phyloP scores from a whole-genome alignment of 2,797 vertebrate species.

The Lagorchestes hirsutus region DNA sequence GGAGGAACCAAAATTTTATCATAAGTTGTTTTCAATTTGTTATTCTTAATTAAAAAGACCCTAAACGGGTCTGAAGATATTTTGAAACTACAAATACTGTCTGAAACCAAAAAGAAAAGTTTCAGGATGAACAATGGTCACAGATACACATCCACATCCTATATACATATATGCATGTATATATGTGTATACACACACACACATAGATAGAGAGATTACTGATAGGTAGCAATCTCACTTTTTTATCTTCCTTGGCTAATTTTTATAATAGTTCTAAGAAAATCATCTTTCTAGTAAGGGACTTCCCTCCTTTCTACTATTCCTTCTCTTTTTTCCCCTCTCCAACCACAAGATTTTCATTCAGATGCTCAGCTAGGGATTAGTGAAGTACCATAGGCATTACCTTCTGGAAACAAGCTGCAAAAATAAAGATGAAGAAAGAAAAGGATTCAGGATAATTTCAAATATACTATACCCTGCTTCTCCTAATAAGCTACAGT shows the following conservation, averaged over 20 bases:
- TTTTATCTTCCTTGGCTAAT: not conserved
- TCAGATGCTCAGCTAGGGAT: not conserved
- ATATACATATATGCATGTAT: no score
- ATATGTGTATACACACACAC: not conserved
- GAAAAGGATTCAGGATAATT: not conserved
- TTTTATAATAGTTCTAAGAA: not conserved
- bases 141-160: no score
- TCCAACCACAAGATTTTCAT: not conserved
- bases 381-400: not conserved
- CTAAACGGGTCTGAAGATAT: constrained; percentile 73
- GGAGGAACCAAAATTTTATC: constrained; percentile 53
- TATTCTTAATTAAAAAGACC: constrained; percentile 47
- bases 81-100: constrained; percentile 21
- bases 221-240: not conserved
- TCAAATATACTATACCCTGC: not conserved
- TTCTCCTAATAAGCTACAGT: not conserved
- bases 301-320: not conserved
- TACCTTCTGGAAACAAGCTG: not conserved
- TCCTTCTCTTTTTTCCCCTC: not conserved
- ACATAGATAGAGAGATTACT: not conserved
- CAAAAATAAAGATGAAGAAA: not conserved
- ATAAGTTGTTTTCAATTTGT: constrained; percentile 31
- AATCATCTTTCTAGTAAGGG: not conserved
- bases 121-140: constrained; percentile 20
- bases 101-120: constrained; percentile 41